Conservation (phyloP, 2,797 vertebrate genomes). For the Mareca strepera region DNA sequence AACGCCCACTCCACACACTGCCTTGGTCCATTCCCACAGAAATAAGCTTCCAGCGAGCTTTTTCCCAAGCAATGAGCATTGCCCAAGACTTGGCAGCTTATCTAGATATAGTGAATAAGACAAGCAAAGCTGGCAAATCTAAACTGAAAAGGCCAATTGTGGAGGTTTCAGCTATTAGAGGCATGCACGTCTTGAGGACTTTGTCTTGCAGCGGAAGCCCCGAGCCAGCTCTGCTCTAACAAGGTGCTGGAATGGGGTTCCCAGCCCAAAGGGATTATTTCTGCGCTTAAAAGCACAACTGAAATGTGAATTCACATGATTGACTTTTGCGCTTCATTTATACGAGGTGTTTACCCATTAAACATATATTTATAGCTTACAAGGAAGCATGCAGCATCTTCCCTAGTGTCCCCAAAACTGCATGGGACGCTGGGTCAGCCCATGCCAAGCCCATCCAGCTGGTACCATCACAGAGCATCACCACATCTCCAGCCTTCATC, state of each 20-base stretch:
- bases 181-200: background rate
- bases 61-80: background rate
- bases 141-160: background rate
- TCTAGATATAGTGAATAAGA: background rate
- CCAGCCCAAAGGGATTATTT: background rate
- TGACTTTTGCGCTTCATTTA: background rate
- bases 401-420: no score
- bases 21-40: background rate
- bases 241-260: background rate
- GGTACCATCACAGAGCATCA: background rate
- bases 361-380: no score
- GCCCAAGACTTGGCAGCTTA: background rate
- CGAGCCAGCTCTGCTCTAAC: background rate
- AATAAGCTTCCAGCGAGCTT: background rate
- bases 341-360: background rate
- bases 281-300: background rate
- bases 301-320: background rate
- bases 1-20: fast-evolving
- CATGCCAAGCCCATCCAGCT: background rate
- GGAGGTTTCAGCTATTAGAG: background rate
- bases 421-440: background rate
- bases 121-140: background rate
- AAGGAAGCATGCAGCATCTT: background rate
- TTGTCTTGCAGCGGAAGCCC: background rate
- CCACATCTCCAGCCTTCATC: background rate